phyloP scores from a whole-genome alignment of 2,888 invertebrate genomes.

The Sycophila texana region DNA sequence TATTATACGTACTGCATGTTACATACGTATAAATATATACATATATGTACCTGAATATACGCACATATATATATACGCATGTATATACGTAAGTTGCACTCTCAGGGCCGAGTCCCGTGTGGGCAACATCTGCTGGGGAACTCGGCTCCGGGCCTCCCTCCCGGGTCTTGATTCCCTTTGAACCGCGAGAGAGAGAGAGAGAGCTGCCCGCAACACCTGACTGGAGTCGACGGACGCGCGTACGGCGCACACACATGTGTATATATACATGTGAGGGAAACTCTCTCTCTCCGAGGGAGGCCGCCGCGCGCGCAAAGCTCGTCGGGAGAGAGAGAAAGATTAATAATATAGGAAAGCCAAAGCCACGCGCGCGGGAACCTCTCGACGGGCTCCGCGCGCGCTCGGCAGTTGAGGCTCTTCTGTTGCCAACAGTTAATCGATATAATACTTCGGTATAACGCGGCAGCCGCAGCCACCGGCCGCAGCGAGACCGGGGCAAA shows the following conservation, averaged over 20 bases:
- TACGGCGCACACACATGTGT: slow-evolving; percentile 58
- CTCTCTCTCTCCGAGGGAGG: slow-evolving; percentile 24
- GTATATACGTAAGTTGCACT: background rate
- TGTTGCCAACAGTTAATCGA: slow-evolving; percentile 76
- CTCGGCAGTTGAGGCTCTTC: slow-evolving; percentile 70
- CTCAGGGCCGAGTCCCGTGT: background rate
- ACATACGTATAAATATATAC: background rate
- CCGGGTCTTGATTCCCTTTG: slow-evolving; percentile 68
- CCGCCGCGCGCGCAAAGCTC: slow-evolving; percentile 51
- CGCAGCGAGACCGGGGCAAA: slow-evolving; percentile 37
- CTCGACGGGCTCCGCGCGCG: slow-evolving; percentile 22
- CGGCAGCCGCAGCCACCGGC: slow-evolving; percentile 53
- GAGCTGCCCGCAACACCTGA: slow-evolving; percentile 72
- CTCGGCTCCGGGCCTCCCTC: background rate
- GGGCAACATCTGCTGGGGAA: background rate
- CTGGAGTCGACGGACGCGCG: slow-evolving; percentile 68
- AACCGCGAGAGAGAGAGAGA: slow-evolving; percentile 63
- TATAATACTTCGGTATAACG: slow-evolving; percentile 73
- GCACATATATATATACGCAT: background rate
- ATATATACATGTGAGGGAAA: background rate
- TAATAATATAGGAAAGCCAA: slow-evolving; percentile 74
- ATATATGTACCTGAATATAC: too few species aligned
- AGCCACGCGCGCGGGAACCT: slow-evolving; percentile 67
- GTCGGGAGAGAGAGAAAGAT: slow-evolving; percentile 69
- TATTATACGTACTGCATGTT: background rate